Percentiles rank a stretch among this genome's conserved stretches.
These are phyloP conservation scores for Zaprionus nigranus DNA, from an alignment of 1,140 invertebrate species.

Conservation along the genomic window DNA sequence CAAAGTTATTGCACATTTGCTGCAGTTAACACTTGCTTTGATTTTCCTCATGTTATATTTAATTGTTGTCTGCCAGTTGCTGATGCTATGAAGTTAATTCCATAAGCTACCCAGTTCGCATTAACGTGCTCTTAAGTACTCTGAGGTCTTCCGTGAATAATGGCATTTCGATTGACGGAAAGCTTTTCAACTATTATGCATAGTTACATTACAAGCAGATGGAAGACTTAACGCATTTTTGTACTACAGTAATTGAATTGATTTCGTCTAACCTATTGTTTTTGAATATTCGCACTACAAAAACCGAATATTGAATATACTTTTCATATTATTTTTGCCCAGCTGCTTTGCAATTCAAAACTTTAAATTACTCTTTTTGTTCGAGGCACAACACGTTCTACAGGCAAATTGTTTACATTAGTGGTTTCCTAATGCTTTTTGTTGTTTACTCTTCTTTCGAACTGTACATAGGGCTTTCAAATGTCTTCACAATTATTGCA, in stretches of 20 bases:
- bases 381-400: background rate
- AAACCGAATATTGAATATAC: background rate
- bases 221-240: background rate
- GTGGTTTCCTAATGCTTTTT: slow-evolving; percentile 46
- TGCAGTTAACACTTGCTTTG: slow-evolving; percentile 70
- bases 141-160: background rate
- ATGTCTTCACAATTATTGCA: slow-evolving; percentile 33
- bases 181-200: background rate
- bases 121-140: background rate
- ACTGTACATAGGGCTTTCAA: slow-evolving; percentile 44
- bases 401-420: slow-evolving; percentile 2
- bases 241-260: background rate
- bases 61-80: slow-evolving; percentile 55
- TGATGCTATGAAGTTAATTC: slow-evolving; percentile 19
- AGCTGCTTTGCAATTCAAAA: slow-evolving; percentile 41
- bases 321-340: background rate
- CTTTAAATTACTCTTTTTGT: slow-evolving; percentile 58
- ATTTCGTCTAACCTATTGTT: background rate
- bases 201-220: background rate
- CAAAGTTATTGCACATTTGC: slow-evolving; percentile 67
- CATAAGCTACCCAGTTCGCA: background rate
- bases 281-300: background rate
- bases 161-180: background rate
- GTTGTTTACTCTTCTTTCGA: slow-evolving; percentile 24
- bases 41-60: slow-evolving; percentile 56